Evolutionary conservation across 2,797 vertebrate genomes (phyloP), one percentile per base, ranked within the genome.

Genomic region (Pangasius krempfi): DNA sequence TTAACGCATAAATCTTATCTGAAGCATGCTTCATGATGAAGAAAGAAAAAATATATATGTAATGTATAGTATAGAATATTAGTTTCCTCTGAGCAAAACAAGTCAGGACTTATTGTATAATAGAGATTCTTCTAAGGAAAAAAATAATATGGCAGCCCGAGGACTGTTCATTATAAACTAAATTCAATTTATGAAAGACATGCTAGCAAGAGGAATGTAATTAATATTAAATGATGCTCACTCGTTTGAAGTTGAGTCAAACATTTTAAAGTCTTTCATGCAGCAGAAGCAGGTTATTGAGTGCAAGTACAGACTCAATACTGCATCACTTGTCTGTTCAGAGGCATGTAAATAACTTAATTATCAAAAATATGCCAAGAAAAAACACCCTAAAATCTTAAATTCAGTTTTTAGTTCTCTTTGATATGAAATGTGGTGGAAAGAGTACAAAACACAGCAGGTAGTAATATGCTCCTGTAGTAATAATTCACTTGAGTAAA

Each of bases 191-290:
- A 81, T 58, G 37, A 58, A 80, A 56, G 30, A 1, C 52, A 80
- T 56, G 52, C 50, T 56, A 80, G 30, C 50, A 80, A 80, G 52
- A 56, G 18, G 20, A 80, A 80, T 58, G n/a, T 56, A 56, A 79
- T 79, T 79, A 79, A 56, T n/a, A 18, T 52, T 76, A 52, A 75
- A 52, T 78, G 27, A 50, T 47, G 12, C 4, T 76, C 44, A 76
- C 3, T 76, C 6, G 47, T 78, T 78, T 76, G 44, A 52, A 50
- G 75, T 52, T 14, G 73, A n/a, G 10, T 78, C 75, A 79, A 79
- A 30, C 30, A 33, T 58, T 20, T 80, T 80, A 54, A 33, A 80
- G 50, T 8, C 18, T 56, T 80, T 33, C 2, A 33, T 0, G 14
- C 50, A 79, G 33, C n/a, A 79, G 27, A 79, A 54, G n/a, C 8